Evolutionary conservation across 2,888 invertebrate genomes (phyloP).

Genomic region (Lymantria dispar): DNA sequence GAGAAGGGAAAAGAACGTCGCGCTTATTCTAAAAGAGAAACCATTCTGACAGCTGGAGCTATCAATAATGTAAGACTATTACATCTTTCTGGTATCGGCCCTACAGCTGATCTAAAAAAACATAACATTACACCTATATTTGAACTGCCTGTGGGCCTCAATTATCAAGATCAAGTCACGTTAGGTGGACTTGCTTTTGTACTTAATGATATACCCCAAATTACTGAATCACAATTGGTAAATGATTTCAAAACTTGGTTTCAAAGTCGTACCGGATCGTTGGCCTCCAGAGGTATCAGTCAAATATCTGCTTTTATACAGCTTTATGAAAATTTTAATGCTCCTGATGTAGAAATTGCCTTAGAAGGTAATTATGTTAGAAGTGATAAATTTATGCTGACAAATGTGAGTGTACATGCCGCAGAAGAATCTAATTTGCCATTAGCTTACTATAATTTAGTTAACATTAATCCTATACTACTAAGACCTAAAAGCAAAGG

Average conservation of each 20-base stretch:
- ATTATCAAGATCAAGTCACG: slow-evolving; percentile 75
- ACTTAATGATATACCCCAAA: slow-evolving; percentile 56
- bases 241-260: slow-evolving; percentile 76
- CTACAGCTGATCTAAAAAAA: slow-evolving; percentile 58
- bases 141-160: slow-evolving; percentile 67
- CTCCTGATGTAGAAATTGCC: slow-evolving; percentile 68
- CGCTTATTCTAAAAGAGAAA: slow-evolving; percentile 70
- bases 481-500: slow-evolving; percentile 73
- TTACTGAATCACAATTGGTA: slow-evolving; percentile 59
- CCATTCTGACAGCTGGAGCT: slow-evolving; percentile 68
- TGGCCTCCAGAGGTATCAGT: slow-evolving; percentile 72
- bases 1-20: slow-evolving; percentile 67
- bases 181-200: slow-evolving; percentile 70
- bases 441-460: slow-evolving; percentile 70
- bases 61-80: slow-evolving; percentile 70
- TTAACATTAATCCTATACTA: slow-evolving; percentile 67
- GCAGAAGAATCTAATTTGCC: slow-evolving; percentile 69
- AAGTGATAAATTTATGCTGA: slow-evolving; percentile 75
- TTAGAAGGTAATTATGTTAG: slow-evolving; percentile 72
- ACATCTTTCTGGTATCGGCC: slow-evolving; percentile 72
- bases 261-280: slow-evolving; percentile 60
- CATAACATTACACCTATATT: slow-evolving; percentile 58
- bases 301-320: slow-evolving; percentile 75
- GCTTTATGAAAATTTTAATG: slow-evolving; percentile 66
- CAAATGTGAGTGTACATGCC: slow-evolving; percentile 64